Evolutionary conservation across 2,888 invertebrate genomes (phyloP).

Genomic region (Drosophila melanocephala): DNA sequence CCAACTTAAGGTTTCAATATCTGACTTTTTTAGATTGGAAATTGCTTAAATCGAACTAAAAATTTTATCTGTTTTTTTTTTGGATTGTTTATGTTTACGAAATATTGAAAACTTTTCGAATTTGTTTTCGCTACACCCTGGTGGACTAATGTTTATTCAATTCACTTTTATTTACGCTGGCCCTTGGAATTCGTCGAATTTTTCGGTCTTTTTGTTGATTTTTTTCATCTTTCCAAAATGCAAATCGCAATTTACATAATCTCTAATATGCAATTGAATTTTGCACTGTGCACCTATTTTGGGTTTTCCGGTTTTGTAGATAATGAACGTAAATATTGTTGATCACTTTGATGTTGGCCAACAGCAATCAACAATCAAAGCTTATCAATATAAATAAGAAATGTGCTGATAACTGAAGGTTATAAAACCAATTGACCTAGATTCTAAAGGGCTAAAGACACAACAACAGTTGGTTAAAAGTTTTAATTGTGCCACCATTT

Average conservation of each 20-base stretch:
- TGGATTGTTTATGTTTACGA: slow-evolving; percentile 6
- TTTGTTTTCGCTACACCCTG: slow-evolving; percentile 25
- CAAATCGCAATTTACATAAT: slow-evolving; percentile 53
- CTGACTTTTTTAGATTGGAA: slow-evolving; percentile 9
- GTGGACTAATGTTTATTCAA: slow-evolving; percentile 35
- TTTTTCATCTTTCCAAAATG: slow-evolving; percentile 27
- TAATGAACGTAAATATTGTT: slow-evolving; percentile 9
- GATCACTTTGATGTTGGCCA: slow-evolving; percentile 24
- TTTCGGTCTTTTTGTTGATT: slow-evolving; percentile 7
- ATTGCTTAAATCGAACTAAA: neutral
- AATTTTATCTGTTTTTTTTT: slow-evolving; percentile 4
- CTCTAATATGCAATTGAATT: slow-evolving; percentile 28
- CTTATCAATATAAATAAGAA: slow-evolving; percentile 43
- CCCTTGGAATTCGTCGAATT: slow-evolving; percentile 34
- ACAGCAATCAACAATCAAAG: slow-evolving; percentile 22
- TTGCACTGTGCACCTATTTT: slow-evolving; percentile 17
- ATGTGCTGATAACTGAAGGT: slow-evolving; percentile 48
- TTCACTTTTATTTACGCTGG: slow-evolving; percentile 31
- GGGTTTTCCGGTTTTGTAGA: neutral
- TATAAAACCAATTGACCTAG: slow-evolving; percentile 57
- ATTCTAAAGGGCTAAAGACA: slow-evolving; percentile 17
- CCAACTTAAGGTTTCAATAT: neutral
- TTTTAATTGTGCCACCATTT: neutral
- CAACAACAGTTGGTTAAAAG: slow-evolving; percentile 8
- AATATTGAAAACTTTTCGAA: slow-evolving; percentile 5